Evolutionary conservation across 1,140 invertebrate genomes (phyloP).

Genomic region (Xylocopa sonorina): DNA sequence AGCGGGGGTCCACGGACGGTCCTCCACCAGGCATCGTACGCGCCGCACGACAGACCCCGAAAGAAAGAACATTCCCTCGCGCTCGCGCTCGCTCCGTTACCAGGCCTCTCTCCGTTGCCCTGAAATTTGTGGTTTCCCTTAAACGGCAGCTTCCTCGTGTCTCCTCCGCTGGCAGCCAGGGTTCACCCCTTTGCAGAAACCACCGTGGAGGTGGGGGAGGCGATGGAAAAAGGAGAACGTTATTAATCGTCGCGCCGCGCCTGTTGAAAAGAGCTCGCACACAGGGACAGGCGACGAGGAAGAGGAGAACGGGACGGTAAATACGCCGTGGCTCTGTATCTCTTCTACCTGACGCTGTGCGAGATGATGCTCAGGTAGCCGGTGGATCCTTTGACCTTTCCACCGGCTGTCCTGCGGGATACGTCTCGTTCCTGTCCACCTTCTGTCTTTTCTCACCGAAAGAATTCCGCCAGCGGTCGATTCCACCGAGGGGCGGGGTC

Average conservation of each 20-base stretch:
- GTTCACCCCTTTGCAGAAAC: conserved; percentile 37
- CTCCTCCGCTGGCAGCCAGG: conserved; percentile 39
- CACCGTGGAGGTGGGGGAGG: background rate
- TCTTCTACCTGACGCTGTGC: conserved; percentile 30
- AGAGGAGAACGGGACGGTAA: conserved; percentile 24
- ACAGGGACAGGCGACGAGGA: background rate
- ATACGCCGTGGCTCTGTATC: background rate
- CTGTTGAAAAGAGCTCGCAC: conserved; percentile 54
- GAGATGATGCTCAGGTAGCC: conserved; percentile 74
- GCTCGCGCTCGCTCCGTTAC: no score
- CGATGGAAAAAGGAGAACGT: conserved; percentile 14
- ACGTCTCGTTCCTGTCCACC: conserved; percentile 65
- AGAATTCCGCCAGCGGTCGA: conserved; percentile 67
- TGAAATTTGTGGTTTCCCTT: conserved; percentile 59
- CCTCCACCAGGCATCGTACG: conserved; percentile 3
- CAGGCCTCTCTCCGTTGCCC: background rate
- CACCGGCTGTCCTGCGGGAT: conserved; percentile 69
- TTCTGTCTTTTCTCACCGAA: conserved; percentile 68
- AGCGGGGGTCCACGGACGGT: conserved; percentile 67
- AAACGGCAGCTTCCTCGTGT: conserved; percentile 61
- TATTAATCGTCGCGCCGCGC: conserved; percentile 62
- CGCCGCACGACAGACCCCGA: background rate
- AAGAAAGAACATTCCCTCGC: background rate
- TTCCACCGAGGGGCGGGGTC: conserved; percentile 55
- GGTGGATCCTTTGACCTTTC: conserved; percentile 76